Conservation (phyloP, 2,113 vertebrate species). For the Zosterops hypoxanthus region DNA sequence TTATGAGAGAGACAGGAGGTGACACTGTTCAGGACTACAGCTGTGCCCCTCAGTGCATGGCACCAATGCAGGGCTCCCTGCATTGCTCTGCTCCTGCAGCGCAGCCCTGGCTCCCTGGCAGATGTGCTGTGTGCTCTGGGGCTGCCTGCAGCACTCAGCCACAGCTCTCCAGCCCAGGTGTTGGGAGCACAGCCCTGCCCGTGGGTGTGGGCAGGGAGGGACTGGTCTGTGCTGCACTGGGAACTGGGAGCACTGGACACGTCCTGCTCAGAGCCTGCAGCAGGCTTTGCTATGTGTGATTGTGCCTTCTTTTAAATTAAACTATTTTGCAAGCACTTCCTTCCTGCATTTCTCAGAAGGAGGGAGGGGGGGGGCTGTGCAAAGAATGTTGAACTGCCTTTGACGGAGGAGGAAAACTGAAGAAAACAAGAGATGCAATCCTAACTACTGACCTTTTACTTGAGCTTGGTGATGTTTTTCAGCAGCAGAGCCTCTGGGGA, state of each 20-base stretch:
- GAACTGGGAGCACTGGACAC: not conserved
- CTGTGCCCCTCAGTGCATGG: not conserved
- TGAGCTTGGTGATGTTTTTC: conserved; percentile 65
- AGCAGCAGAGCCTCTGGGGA: conserved; percentile 60
- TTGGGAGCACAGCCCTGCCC: not conserved
- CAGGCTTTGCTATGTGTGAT: conserved; percentile 24
- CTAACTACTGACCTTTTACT: conserved; percentile 69
- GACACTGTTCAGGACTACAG: fast-evolving
- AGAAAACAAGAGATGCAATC: conserved; percentile 68
- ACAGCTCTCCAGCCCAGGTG: not conserved
- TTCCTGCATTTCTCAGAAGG: conserved; percentile 73
- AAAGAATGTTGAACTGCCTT: conserved; percentile 64
- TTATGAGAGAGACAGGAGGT: not conserved
- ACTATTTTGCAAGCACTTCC: conserved; percentile 70
- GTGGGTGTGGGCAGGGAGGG: not conserved
- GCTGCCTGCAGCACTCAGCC: not conserved
- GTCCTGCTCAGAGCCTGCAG: not conserved
- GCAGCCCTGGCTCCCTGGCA: not conserved
- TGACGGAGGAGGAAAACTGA: conserved; percentile 60
- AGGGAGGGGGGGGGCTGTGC: conserved; percentile 45
- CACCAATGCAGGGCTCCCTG: not conserved
- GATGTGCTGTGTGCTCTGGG: not conserved
- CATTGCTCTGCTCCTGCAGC: not conserved
- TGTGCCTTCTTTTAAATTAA: conserved; percentile 53
- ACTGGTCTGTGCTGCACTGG: not conserved